Evolutionary conservation across 2,888 invertebrate species (phyloP), one percentile per base, ranked within the genome.

Genomic region (Diadromus collaris): DNA sequence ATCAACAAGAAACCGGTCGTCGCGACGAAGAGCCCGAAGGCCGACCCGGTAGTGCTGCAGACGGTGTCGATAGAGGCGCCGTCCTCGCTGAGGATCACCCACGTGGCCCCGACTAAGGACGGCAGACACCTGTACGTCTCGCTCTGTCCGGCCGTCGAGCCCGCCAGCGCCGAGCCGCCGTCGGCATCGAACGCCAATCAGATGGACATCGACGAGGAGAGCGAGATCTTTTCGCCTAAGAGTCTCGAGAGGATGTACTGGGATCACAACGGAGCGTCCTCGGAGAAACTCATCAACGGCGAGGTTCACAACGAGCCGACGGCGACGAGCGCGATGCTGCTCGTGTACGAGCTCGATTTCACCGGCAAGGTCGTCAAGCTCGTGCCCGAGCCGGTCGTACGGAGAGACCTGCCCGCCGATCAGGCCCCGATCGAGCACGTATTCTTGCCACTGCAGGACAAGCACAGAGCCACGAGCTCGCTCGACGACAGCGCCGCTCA

Each of bases 371-470:
- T 92, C 82, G 92, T 93, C 2, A 92, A 91, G 82, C 81, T 94
- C 34, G 90, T 91, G 2, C 94, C 95, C 77, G 93, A 93, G 77
- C 95, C 95, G 0, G 91, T 94, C 6, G 90, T 93, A 6, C 90
- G 92, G 65, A 92, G 93, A 87, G 95, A 95, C 85, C 91, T 96
- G 80, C 92, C 93, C 9, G 92, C 91, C 65, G 92, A 93, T 54
- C 95, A 96, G 86, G 94, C 94, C 82, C 96, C 96, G 0, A 90
- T 94, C 1, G 95, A 96, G 86, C 91, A 96, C 38, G 94, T 94
- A 80, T 91, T 96, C 76, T 90, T 96, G 83, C 96, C 96, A 1
- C 88, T 92, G 29, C 88, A 89, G 63, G 90, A 90, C 2, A 89
- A 88, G 56, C 82, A 83, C 16, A 83, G 85, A 65, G 67, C 32